Evolutionary conservation across 2,888 invertebrate species (phyloP).

Genomic region (Lepidochitona cinerea): DNA sequence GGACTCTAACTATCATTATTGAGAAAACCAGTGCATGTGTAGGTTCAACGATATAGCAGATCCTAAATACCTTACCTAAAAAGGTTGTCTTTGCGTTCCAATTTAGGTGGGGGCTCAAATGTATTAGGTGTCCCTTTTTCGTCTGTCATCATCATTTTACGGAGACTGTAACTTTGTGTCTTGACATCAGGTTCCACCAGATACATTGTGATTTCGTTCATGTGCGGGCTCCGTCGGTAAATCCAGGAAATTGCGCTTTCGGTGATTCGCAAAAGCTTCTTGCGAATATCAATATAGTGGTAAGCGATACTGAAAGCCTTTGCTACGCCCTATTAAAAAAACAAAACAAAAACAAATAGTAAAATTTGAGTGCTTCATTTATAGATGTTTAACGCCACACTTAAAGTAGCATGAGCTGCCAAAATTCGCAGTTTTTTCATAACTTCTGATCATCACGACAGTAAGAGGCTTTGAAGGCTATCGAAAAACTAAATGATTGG

Average conservation of each 20-base stretch:
- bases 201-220: slow-evolving; percentile 63
- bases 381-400: too few relatives aligned
- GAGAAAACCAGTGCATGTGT: too few relatives aligned
- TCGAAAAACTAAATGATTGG: too few relatives aligned
- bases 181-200: slow-evolving; percentile 65
- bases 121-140: slow-evolving; percentile 54
- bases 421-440: too few relatives aligned
- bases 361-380: too few relatives aligned
- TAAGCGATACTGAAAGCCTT: slow-evolving; percentile 69
- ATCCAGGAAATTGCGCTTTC: slow-evolving; percentile 70
- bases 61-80: slow-evolving; percentile 66
- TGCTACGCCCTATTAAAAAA: slow-evolving; percentile 61
- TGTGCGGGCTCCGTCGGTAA: slow-evolving; percentile 61
- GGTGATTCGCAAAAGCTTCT: slow-evolving; percentile 65
- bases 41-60: too few relatives aligned
- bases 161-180: slow-evolving; percentile 57
- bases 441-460: too few relatives aligned
- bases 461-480: too few relatives aligned
- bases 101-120: slow-evolving; percentile 52
- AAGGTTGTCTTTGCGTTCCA: slow-evolving; percentile 68
- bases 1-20: too few relatives aligned
- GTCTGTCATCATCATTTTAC: slow-evolving; percentile 66
- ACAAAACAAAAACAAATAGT: too few relatives aligned
- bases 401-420: too few relatives aligned
- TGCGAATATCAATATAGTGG: slow-evolving; percentile 66